Conservation (phyloP, 2,113 vertebrate species). For the Myiagra hebetior region DNA sequence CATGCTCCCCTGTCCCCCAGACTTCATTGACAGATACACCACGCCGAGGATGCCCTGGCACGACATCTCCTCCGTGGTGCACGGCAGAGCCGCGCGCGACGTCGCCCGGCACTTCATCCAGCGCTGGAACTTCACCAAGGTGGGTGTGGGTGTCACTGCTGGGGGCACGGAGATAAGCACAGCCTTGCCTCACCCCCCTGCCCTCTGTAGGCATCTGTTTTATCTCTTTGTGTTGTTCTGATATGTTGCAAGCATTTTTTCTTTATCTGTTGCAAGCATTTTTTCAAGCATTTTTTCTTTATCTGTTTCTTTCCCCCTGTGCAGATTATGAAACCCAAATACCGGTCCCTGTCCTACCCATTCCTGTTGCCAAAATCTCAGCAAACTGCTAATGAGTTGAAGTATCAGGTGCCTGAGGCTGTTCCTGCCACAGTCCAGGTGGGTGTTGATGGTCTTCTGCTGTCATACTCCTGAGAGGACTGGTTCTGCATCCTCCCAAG, state of each 20-base stretch:
- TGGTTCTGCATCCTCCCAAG: neutral
- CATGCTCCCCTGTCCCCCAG: neutral
- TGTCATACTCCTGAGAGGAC: neutral
- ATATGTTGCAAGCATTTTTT: neutral
- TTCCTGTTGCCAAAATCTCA: slow-evolving; percentile 93
- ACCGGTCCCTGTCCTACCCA: slow-evolving; percentile 87
- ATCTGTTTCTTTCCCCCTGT: neutral
- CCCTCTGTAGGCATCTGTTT: neutral
- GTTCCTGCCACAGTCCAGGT: slow-evolving; percentile 84
- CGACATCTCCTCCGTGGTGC: slow-evolving; percentile 89
- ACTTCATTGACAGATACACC: slow-evolving; percentile 93
- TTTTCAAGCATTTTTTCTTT: neutral
- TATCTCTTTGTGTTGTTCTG: neutral
- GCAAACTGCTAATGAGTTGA: slow-evolving; percentile 81
- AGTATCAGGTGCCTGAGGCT: slow-evolving; percentile 83
- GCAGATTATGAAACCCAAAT: slow-evolving; percentile 94
- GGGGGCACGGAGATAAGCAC: neutral
- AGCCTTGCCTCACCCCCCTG: neutral
- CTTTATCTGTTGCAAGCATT: neutral
- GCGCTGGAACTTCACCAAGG: slow-evolving; percentile 98
- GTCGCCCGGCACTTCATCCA: slow-evolving; percentile 95
- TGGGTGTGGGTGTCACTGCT: neutral
- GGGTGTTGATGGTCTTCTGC: neutral
- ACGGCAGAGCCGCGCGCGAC: slow-evolving; percentile 88
- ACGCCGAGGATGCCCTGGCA: slow-evolving; percentile 98